Evolutionary conservation across 2,888 invertebrate genomes (phyloP), one percentile per base, ranked within the genome.

Genomic region (Nemotelus nigrinus): DNA sequence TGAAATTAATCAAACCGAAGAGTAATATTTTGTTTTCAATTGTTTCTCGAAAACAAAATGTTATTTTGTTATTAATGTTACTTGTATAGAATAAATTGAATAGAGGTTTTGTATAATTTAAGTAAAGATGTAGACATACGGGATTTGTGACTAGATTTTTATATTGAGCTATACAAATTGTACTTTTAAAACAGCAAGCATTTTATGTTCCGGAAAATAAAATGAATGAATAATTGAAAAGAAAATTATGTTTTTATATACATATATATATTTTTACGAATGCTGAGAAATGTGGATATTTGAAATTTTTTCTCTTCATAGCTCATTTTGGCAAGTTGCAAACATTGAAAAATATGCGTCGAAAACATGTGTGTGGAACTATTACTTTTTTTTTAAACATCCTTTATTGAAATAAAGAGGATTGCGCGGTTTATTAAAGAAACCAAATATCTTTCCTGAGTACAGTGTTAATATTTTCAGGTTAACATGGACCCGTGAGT

Each of bases 201-300:
- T 74, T 74, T 74, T 74, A 60, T 60, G 48, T 74, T 74, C 74
- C 74, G 74, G 74, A 74, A 74, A 74, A 60, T 74, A 60, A 74
- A 74, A 60, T 74, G 60, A 74, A 25, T 48, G 25, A 7, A 58
- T 58, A 63, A 25, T 25, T 63, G 8, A 63, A 63, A 43, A 25
- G 63, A 7, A 63, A 43, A 63, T n/a, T 7, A 43, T 63, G 39
- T 63, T 63, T 63, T 41, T 39, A 25, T 25, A 25, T 25, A 25
- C 25, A 25, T 25, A 25, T 25, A 25, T 25, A 25, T 25, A 25
- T 25, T 25, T 25, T 25, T 25, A 25, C 25, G 25, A 25, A 25
- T 25, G 25, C 25, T 25, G 25, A 25, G 25, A 25, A 25, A 25
- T 25, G 25, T 25, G 25, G 25, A 25, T 41, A 25, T n/a, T 58